A percentile compares a stretch with the other conserved stretches of the same genome.
Evolutionary conservation across 2,888 invertebrate species (phyloP).

Genomic region (Melikaiella ostensackeni): DNA sequence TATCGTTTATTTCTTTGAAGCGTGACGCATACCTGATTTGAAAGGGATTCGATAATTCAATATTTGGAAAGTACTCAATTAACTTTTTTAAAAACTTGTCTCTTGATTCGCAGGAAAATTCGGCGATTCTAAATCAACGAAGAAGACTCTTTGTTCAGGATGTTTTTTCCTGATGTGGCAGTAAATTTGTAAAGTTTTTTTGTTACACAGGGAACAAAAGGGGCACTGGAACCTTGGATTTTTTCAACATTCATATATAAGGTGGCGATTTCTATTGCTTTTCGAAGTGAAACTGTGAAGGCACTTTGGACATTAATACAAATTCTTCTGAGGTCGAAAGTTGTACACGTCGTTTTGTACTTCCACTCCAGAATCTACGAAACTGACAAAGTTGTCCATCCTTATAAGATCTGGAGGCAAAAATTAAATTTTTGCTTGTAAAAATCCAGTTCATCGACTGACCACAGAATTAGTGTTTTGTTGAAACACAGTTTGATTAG

Average conservation of each 20-base stretch:
- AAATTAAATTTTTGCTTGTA: slow-evolving; percentile 14
- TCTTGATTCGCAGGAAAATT: slow-evolving; percentile 24
- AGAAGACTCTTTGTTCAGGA: slow-evolving; percentile 57
- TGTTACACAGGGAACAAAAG: slow-evolving; percentile 66
- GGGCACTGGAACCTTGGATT: slow-evolving; percentile 72
- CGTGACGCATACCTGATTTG: neutral
- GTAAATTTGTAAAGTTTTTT: slow-evolving; percentile 66
- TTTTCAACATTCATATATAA: slow-evolving; percentile 72
- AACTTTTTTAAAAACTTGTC: slow-evolving; percentile 6
- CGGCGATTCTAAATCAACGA: slow-evolving; percentile 54
- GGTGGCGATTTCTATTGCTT: slow-evolving; percentile 70
- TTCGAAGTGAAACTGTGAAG: slow-evolving; percentile 64
- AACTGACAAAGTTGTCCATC: slow-evolving; percentile 50
- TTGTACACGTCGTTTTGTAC: slow-evolving; percentile 48
- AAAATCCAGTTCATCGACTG: neutral
- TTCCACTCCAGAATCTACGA: slow-evolving; percentile 41
- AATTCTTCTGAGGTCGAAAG: slow-evolving; percentile 49
- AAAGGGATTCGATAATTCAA: neutral
- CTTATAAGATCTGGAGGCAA: slow-evolving; percentile 51
- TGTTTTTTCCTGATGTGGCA: slow-evolving; percentile 67
- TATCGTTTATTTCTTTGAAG: no score
- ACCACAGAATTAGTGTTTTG: neutral
- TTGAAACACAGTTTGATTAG: neutral
- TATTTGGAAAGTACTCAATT: neutral
- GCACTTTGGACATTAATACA: slow-evolving; percentile 66